Percentiles rank a stretch among this genome's conserved stretches.
Evolutionary conservation across 2,888 invertebrate species (phyloP).

Genomic region (Tenodera sinensis): DNA sequence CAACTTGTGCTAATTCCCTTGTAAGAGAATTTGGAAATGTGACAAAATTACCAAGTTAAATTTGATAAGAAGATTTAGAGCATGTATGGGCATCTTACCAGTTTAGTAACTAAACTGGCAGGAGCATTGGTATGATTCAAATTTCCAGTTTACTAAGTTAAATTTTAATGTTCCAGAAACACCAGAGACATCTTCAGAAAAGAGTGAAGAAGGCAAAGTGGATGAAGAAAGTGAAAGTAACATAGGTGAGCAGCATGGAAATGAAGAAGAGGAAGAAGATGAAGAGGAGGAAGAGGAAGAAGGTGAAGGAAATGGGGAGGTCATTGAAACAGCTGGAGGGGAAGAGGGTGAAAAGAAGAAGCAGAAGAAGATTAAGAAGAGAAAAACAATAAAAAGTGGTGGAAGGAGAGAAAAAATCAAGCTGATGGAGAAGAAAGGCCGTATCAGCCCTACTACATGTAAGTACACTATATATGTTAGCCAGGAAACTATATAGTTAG

Average conservation of each 20-base stretch:
- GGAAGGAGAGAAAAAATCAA: neutral
- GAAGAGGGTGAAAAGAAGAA: conserved; percentile 1
- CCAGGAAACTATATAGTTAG: too few species aligned
- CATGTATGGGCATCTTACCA: too few species aligned
- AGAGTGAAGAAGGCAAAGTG: neutral
- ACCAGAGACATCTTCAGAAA: neutral
- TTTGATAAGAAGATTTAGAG: too few species aligned
- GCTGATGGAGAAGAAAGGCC: neutral
- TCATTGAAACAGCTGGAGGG: neutral
- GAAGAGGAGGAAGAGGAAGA: neutral
- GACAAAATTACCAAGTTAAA: too few species aligned
- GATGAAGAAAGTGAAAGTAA: neutral
- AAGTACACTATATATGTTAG: neutral
- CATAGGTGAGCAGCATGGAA: neutral
- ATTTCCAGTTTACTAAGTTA: too few species aligned
- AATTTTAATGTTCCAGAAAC: neutral
- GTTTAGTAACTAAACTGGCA: too few species aligned
- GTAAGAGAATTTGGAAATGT: too few species aligned
- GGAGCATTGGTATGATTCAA: too few species aligned
- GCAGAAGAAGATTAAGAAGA: neutral
- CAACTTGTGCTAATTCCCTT: too few species aligned
- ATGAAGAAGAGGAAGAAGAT: neutral
- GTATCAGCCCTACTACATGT: neutral
- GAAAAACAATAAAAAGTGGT: neutral
- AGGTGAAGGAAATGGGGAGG: neutral